phyloP scores from a whole-genome alignment of 1,140 invertebrate genomes.

The Centruroides vittatus region DNA sequence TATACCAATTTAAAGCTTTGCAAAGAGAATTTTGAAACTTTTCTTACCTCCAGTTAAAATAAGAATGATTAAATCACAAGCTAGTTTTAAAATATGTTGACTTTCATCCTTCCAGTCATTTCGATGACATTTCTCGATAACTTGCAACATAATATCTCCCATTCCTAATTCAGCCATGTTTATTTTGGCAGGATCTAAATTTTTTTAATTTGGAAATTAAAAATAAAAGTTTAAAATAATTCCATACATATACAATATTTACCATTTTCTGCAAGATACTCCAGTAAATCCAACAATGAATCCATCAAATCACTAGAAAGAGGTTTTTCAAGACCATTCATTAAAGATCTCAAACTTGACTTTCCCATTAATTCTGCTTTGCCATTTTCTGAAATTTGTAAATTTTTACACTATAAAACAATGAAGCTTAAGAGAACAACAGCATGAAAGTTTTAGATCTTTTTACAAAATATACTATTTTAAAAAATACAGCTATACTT shows the following conservation, averaged over 20 bases:
- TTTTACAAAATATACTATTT: too few species aligned
- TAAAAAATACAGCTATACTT: too few species aligned
- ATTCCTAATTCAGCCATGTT: constrained; percentile 54
- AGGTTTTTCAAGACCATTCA: constrained; percentile 19
- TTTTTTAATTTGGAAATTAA: not conserved
- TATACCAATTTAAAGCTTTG: not conserved
- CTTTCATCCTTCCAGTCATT: constrained; percentile 23
- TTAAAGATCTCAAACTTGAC: constrained; percentile 9
- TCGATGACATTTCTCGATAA: constrained; percentile 52
- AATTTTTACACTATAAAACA: too few species aligned
- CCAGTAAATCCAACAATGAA: constrained; percentile 28
- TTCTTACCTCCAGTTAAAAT: constrained; percentile 63
- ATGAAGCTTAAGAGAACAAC: too few species aligned
- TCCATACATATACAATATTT: not conserved
- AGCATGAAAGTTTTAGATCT: too few species aligned
- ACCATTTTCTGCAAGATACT: constrained; percentile 30
- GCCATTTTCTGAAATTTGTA: constrained; percentile 7
- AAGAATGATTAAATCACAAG: constrained; percentile 68
- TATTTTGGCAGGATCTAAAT: constrained; percentile 56
- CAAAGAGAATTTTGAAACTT: not conserved
- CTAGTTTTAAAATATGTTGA: constrained; percentile 56
- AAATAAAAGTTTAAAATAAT: too few species aligned
- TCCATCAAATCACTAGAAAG: constrained; percentile 23
- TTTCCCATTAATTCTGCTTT: constrained; percentile 8
- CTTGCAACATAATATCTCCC: constrained; percentile 53